These are phyloP conservation scores for Drosophila azteca DNA, from an alignment of 1,140 invertebrate genomes.

Conservation along the genomic window DNA sequence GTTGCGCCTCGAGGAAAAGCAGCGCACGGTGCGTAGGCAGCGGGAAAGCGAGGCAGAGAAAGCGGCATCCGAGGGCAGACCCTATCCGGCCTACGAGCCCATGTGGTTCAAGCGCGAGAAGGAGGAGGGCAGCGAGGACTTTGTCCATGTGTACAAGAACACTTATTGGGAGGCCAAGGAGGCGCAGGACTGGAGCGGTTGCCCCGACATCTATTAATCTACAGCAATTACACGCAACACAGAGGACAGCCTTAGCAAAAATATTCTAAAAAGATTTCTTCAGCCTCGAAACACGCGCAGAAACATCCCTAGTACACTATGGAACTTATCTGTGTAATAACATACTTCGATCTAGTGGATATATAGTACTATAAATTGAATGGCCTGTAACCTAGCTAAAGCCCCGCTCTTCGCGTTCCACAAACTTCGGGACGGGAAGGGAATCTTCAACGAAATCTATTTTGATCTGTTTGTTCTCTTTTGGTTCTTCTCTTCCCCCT, in stretches of 20 bases:
- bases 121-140: conserved; percentile 91
- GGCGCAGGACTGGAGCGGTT: conserved; percentile 93
- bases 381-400: too few relatives aligned
- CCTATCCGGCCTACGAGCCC: conserved; percentile 91
- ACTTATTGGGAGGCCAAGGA: conserved; percentile 97
- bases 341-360: conserved; percentile 38
- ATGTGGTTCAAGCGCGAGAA: conserved; percentile 95
- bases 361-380: too few relatives aligned
- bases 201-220: conserved; percentile 95
- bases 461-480: too few relatives aligned
- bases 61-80: conserved; percentile 89
- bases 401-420: too few relatives aligned
- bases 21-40: conserved; percentile 89
- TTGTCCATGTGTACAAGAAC: conserved; percentile 93
- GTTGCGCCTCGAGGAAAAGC: conserved; percentile 95
- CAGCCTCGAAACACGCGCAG: conserved; percentile 9
- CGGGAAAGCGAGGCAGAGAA: conserved; percentile 92
- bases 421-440: too few relatives aligned
- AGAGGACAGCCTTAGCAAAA: conserved; percentile 54
- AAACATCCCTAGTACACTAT: conserved; percentile 10
- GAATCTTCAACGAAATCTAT: too few relatives aligned
- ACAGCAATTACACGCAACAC: conserved; percentile 13
- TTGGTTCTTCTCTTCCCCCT: too few relatives aligned
- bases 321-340: too few relatives aligned
- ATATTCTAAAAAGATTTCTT: conserved; percentile 59